phyloP scores from a whole-genome alignment of 92 coral and sea anemone species.

The Siderastrea siderea region DNA sequence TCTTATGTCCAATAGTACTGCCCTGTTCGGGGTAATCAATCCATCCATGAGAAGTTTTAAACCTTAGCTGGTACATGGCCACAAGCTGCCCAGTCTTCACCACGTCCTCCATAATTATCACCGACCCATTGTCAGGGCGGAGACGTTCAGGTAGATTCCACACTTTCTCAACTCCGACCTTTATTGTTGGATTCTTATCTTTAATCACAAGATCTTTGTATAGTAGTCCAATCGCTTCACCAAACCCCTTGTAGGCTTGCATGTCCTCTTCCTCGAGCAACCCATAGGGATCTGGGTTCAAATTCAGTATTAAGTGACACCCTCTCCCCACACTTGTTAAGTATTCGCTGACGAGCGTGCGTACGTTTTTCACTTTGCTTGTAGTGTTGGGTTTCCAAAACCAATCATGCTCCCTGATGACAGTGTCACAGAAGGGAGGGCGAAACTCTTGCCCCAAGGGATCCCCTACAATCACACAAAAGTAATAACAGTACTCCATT shows the following conservation, averaged over 20 bases:
- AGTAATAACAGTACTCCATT: too few species aligned
- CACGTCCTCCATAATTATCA: conserved; percentile 79
- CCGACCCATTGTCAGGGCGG: conserved; percentile 61
- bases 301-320: conserved; percentile 74
- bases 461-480: background rate
- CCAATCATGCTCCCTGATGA: conserved; percentile 83
- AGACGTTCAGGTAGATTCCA: conserved; percentile 9
- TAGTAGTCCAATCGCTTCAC: conserved; percentile 67
- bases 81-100: conserved; percentile 63
- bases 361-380: conserved; percentile 57
- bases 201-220: conserved; percentile 50
- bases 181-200: conserved; percentile 38
- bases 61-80: conserved; percentile 40
- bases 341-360: conserved; percentile 68
- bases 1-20: conserved; percentile 76
- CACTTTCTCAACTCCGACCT: conserved; percentile 32
- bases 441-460: conserved; percentile 81
- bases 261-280: conserved; percentile 70
- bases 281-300: conserved; percentile 78
- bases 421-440: conserved; percentile 87
- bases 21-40: conserved; percentile 28
- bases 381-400: conserved; percentile 77
- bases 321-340: conserved; percentile 89
- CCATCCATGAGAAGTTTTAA: conserved; percentile 16
- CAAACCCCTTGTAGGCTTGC: conserved; percentile 74